Evolutionary conservation across 2,888 invertebrate genomes (phyloP).

Genomic region (Xanthorhoe designata): DNA sequence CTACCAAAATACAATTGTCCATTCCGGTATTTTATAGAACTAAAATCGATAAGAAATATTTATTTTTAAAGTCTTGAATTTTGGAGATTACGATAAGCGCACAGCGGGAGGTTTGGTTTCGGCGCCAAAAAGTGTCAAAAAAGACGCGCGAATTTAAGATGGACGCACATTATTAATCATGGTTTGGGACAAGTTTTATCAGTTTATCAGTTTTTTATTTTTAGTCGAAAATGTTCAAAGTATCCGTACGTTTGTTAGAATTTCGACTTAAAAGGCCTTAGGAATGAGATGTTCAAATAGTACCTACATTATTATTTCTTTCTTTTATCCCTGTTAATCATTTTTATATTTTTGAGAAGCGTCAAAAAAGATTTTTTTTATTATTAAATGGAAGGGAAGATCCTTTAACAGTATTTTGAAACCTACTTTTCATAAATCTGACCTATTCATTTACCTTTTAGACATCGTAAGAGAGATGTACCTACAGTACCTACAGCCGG

Average conservation of each 20-base stretch:
- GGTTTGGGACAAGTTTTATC: conserved; percentile 41
- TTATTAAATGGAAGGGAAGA: too few species aligned
- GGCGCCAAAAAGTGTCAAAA: conserved; percentile 71
- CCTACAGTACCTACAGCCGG: too few species aligned
- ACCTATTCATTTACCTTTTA: too few species aligned
- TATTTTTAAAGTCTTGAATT: conserved; percentile 56
- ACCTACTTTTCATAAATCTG: not conserved
- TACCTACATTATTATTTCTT: too few species aligned
- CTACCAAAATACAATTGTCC: conserved; percentile 27
- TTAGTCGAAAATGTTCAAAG: not conserved
- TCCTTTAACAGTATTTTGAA: too few species aligned
- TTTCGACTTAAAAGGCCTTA: too few species aligned
- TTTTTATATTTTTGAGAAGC: too few species aligned
- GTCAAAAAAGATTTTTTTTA: too few species aligned
- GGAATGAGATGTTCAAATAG: too few species aligned
- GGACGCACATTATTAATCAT: conserved; percentile 55
- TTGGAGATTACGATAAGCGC: conserved; percentile 64
- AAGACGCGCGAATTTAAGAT: conserved; percentile 54
- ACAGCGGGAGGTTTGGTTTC: conserved; percentile 55
- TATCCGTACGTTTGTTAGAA: too few species aligned
- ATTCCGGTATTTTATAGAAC: conserved; percentile 27
- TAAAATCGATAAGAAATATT: conserved; percentile 56
- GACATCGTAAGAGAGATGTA: too few species aligned
- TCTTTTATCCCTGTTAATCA: too few species aligned
- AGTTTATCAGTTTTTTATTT: not conserved